These are phyloP conservation scores for Phaethon lepturus DNA, from an alignment of 2,113 vertebrate genomes.

Conservation along the genomic window DNA sequence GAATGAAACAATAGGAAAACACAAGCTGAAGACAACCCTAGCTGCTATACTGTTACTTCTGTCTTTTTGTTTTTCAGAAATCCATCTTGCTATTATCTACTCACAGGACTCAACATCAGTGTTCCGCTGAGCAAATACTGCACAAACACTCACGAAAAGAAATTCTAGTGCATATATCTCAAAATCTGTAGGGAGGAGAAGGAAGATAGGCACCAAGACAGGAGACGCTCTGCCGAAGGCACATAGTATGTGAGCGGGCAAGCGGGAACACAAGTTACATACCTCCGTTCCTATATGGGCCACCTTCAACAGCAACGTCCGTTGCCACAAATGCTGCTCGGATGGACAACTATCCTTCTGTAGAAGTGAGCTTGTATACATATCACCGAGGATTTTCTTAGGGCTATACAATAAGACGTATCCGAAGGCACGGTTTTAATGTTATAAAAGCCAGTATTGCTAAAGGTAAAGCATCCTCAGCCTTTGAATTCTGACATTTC, in stretches of 20 bases:
- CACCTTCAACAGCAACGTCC: not conserved
- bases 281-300: not conserved
- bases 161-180: not conserved
- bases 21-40: not conserved
- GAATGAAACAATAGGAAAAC: not conserved
- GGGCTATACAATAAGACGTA: not conserved
- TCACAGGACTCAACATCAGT: not conserved
- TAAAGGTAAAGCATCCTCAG: not conserved
- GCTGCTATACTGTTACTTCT: not conserved
- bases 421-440: not conserved
- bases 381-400: not conserved
- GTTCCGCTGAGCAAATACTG: not conserved
- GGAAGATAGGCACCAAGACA: not conserved
- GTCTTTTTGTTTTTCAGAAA: not conserved
- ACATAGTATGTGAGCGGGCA: rapidly evolving
- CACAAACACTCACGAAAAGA: not conserved
- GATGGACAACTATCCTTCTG: not conserved
- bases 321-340: not conserved
- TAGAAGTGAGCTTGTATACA: not conserved
- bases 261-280: not conserved
- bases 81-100: not conserved
- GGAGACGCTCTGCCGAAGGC: not conserved
- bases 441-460: not conserved
- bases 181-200: not conserved
- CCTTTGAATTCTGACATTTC: not conserved